Evolutionary conservation across 2,797 vertebrate genomes (phyloP).

Genomic region (Natrix natrix): DNA sequence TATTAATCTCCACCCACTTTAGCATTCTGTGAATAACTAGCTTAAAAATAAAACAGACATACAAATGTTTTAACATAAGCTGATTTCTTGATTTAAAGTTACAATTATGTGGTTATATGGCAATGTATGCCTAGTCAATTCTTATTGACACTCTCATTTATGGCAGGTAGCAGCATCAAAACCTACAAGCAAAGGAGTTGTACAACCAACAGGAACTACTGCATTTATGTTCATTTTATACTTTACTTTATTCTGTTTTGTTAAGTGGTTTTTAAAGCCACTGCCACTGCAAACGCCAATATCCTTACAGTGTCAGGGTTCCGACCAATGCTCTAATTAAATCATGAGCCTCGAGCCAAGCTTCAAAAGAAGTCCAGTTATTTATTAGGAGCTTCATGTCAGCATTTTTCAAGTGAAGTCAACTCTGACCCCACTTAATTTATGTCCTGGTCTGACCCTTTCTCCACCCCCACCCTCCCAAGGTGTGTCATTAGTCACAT

Average conservation of each 20-base stretch:
- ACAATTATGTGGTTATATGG: neutral
- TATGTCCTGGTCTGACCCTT: too few species aligned
- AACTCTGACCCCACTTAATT: too few species aligned
- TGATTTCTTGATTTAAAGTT: slow-evolving; percentile 6
- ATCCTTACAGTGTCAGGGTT: neutral
- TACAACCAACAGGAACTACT: neutral
- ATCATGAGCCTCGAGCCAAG: too few species aligned
- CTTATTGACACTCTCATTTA: neutral
- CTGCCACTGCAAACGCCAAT: neutral
- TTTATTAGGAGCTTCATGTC: too few species aligned
- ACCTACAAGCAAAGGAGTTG: neutral
- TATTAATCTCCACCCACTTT: neutral
- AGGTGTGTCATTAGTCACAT: too few species aligned
- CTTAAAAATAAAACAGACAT: neutral
- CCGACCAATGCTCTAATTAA: too few species aligned
- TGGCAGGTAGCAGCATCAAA: neutral
- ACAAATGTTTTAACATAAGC: neutral
- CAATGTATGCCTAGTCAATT: neutral
- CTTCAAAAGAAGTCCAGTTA: too few species aligned
- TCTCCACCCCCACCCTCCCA: too few species aligned
- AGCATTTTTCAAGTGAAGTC: too few species aligned
- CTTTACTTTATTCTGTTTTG: neutral
- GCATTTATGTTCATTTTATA: neutral
- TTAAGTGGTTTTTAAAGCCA: neutral
- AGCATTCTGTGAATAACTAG: neutral